Percentiles rank a stretch among this genome's conserved stretches.
phyloP scores from a whole-genome alignment of 37 sponge, comb jelly and placozoan genomes.

The Corticium candelabrum region DNA sequence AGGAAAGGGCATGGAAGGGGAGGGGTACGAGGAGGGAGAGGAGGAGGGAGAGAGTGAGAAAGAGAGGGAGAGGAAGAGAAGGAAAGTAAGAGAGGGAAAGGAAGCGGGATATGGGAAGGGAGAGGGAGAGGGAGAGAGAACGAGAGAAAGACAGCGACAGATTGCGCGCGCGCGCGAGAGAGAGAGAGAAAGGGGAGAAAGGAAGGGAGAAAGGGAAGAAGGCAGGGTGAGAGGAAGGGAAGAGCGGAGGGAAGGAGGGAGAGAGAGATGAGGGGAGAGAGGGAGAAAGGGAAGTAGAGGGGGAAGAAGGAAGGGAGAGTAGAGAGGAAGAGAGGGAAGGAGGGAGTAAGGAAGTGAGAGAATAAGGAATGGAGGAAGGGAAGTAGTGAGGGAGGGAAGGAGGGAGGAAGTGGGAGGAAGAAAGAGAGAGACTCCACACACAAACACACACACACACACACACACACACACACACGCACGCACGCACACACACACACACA shows the following conservation, averaged over 20 bases:
- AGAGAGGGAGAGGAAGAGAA: constrained; percentile 20
- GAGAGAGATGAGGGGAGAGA: neutral
- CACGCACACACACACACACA: too few species aligned
- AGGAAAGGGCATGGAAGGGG: neutral
- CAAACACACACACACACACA: too few species aligned
- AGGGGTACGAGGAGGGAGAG: neutral
- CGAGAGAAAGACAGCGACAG: constrained; percentile 11
- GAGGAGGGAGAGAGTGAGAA: constrained; percentile 10
- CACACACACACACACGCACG: too few species aligned
- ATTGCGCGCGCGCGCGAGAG: too few species aligned
- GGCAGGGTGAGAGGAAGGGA: too few species aligned
- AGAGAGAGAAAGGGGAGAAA: constrained; percentile 9
- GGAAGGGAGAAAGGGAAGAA: constrained; percentile 2
- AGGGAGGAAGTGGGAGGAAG: neutral
- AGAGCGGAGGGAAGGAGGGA: too few species aligned
- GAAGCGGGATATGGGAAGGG: constrained; percentile 9
- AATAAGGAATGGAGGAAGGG: neutral
- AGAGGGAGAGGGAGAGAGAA: too few species aligned
- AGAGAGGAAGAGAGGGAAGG: neutral
- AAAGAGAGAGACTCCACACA: too few species aligned
- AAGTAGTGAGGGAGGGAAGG: neutral
- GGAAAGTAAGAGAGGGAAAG: constrained; percentile 17
- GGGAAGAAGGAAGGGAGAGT: neutral
- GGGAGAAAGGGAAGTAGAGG: neutral
- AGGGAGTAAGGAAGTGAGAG: neutral